phyloP scores from a whole-genome alignment of 2,888 invertebrate genomes.

The Candidula unifasciata region DNA sequence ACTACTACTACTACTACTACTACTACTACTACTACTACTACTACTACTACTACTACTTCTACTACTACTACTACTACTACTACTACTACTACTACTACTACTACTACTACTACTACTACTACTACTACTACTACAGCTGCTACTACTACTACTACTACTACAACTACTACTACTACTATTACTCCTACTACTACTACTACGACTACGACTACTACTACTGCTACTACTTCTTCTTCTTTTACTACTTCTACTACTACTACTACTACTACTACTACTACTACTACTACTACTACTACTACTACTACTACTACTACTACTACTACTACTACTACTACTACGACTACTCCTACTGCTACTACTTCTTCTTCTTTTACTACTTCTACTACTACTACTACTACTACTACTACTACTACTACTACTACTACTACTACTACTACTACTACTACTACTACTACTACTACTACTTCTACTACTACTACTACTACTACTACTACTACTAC shows the following conservation, averaged over 20 bases:
- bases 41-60: background rate
- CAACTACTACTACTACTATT: background rate
- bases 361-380: too few relatives aligned
- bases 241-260: too few relatives aligned
- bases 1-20: slow-evolving; percentile 7
- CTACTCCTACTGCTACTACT: background rate
- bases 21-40: background rate
- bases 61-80: slow-evolving; percentile 2
- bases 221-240: background rate
- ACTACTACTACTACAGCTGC: background rate
- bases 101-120: background rate
- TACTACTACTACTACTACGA: slow-evolving; percentile 2
- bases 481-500: background rate
- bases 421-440: too few relatives aligned
- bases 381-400: too few relatives aligned
- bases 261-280: too few relatives aligned
- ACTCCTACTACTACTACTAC: slow-evolving; percentile 4
- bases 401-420: too few relatives aligned
- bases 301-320: slow-evolving; percentile 10
- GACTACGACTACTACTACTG: background rate
- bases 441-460: slow-evolving; percentile 10
- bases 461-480: slow-evolving; percentile 10
- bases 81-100: slow-evolving; percentile 21
- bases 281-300: background rate
- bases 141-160: slow-evolving; percentile 4